Evolutionary conservation across 1,140 invertebrate species (phyloP).

Genomic region (Ips typographus): DNA sequence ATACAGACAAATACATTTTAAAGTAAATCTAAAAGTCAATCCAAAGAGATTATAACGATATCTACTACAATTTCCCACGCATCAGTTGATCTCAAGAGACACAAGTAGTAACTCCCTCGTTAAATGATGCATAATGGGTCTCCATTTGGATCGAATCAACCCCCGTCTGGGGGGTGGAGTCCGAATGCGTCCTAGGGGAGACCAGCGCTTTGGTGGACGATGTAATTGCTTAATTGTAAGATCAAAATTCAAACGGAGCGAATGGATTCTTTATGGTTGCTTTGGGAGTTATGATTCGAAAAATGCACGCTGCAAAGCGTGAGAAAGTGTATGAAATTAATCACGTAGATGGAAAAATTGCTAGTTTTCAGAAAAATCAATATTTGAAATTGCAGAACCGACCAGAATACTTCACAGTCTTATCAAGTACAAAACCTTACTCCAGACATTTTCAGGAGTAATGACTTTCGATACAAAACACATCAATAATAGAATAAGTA

Average conservation of each 20-base stretch:
- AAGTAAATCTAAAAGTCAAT: no score
- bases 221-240: conserved; percentile 33
- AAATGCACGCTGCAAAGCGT: not conserved
- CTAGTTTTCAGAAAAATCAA: no score
- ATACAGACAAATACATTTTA: no score
- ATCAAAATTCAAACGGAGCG: conserved; percentile 30
- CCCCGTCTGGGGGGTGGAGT: conserved; percentile 13
- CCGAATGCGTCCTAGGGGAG: conserved; percentile 27
- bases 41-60: no score
- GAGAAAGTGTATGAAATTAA: not conserved
- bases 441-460: no score
- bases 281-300: conserved; percentile 6
- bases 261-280: conserved; percentile 30
- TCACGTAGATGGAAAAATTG: no score
- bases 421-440: no score
- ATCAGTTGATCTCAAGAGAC: conserved; percentile 11
- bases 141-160: conserved; percentile 3
- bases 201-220: conserved; percentile 13
- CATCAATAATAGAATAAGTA: not conserved
- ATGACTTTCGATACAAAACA: no score
- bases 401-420: no score
- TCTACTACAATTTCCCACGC: conserved; percentile 19
- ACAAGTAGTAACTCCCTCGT: not conserved
- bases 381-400: no score
- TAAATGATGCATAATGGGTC: conserved; percentile 33